Percentiles rank a stretch among this genome's conserved stretches.
Evolutionary conservation across 2,888 invertebrate species (phyloP).

Genomic region (Dasypogon diadema): DNA sequence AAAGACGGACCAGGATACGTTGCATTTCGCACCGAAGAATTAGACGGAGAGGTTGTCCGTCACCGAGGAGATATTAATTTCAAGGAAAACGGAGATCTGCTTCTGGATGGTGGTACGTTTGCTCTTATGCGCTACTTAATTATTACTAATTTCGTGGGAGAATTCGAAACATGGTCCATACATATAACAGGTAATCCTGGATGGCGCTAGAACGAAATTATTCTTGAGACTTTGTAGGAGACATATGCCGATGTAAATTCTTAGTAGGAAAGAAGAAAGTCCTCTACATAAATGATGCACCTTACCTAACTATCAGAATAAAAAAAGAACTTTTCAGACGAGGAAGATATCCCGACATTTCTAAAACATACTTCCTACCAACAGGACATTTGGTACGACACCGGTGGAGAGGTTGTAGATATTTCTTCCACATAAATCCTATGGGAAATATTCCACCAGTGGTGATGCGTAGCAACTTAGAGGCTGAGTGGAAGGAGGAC

Average conservation of each 20-base stretch:
- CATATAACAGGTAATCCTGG: slow-evolving; percentile 61
- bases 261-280: slow-evolving; percentile 47
- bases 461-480: neutral
- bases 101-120: slow-evolving; percentile 64
- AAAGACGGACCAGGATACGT: slow-evolving; percentile 6
- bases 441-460: slow-evolving; percentile 27
- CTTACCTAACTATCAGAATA: slow-evolving; percentile 45
- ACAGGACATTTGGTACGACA: slow-evolving; percentile 52
- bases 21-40: slow-evolving; percentile 24
- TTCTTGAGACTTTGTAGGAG: slow-evolving; percentile 49
- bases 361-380: slow-evolving; percentile 51
- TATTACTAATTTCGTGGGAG: slow-evolving; percentile 61
- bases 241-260: slow-evolving; percentile 45
- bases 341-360: slow-evolving; percentile 39
- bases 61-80: slow-evolving; percentile 10
- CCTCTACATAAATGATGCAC: slow-evolving; percentile 32
- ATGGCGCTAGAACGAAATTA: no score
- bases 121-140: slow-evolving; percentile 63
- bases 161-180: slow-evolving; percentile 62
- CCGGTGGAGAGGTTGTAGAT: slow-evolving; percentile 47
- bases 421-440: slow-evolving; percentile 52
- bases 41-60: neutral
- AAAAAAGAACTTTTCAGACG: slow-evolving; percentile 34
- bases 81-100: slow-evolving; percentile 58
- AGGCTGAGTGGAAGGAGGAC: slow-evolving; percentile 51